phyloP scores from a whole-genome alignment of 2,797 vertebrate genomes.

The Acanthis flammea region DNA sequence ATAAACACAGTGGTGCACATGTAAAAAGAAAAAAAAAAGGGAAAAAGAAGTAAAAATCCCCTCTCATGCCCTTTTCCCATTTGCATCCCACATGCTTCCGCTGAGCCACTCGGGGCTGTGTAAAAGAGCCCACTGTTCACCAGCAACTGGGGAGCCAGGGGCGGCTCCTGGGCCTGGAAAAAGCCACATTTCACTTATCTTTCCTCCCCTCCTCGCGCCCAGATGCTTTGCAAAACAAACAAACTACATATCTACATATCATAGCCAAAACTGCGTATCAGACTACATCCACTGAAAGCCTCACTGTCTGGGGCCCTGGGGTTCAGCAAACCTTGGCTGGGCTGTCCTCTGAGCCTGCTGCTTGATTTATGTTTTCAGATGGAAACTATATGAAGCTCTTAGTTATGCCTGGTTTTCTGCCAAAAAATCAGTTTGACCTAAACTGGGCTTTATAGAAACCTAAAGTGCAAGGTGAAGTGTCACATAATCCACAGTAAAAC shows the following conservation, averaged over 20 bases:
- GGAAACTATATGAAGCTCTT: constrained; percentile 62
- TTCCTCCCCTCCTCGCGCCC: background rate
- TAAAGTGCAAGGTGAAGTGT: constrained; percentile 48
- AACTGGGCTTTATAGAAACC: constrained; percentile 32
- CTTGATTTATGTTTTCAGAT: constrained; percentile 65
- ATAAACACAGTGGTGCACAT: background rate
- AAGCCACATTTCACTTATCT: constrained; percentile 55
- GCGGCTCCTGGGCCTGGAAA: background rate
- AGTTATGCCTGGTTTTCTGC: constrained; percentile 60
- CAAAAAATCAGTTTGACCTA: constrained; percentile 49
- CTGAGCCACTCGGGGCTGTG: background rate
- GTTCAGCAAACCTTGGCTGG: constrained; percentile 38
- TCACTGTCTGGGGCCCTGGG: constrained; percentile 42
- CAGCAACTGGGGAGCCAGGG: background rate
- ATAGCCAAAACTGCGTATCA: constrained; percentile 17
- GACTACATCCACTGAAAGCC: constrained; percentile 53
- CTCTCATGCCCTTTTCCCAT: background rate
- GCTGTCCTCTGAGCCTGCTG: constrained; percentile 42
- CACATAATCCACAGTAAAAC: background rate
- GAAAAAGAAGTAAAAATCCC: background rate
- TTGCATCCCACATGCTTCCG: constrained; percentile 22
- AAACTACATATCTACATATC: constrained; percentile 47
- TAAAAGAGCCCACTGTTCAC: constrained; percentile 42
- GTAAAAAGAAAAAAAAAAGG: fast-evolving
- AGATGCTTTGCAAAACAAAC: constrained; percentile 60